Base-by-base conservation (phyloP, 2,113 vertebrate species). In the Trichomycterus rosablanca region DNA sequence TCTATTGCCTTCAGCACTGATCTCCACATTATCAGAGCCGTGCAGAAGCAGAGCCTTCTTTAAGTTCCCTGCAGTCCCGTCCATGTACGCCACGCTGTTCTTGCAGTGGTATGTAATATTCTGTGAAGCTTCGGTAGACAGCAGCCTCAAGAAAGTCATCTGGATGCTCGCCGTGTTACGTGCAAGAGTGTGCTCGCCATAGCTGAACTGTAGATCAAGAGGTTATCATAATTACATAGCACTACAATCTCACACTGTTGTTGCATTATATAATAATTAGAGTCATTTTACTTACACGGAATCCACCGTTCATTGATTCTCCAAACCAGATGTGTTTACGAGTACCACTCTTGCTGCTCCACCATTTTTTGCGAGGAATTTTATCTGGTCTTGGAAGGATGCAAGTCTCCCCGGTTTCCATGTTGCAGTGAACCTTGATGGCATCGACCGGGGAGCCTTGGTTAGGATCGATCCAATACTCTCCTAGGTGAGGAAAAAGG, bases 401-500 rank as follows among this genome's bases (percentile, higher is more conserved):
- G 0, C 96, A 99, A 46, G 93, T 93, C 89, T 97, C 92, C 0
- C 94, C 94, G 0, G 88, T 94, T 78, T 93, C 95, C 94, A 99
- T 93, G 84, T 98, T 95, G 72, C 96, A 99, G 91, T 92, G 97
- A 20, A 93, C 96, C 72, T 94, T 99, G 76, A 99, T 96, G 81
- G 95, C 92, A 0, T 99, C 96, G 57, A 90, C 81, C 3, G 81
- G 92, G 84, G 93, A 91, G 78, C 96, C 96, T 39, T 96, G 87
- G 86, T 99, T 99, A 16, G 96, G 96, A 73, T 98, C 96, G 1
- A 99, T 92, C 93, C 93, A 99, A 84, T 97, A 99, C 43, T 97
- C 87, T 24, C 93, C 96, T 99, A n/a, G n/a, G n/a, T n/a, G n/a
- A n/a, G n/a, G n/a, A n/a, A n/a, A n/a, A n/a, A n/a, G n/a, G n/a